Percentiles rank a stretch among this genome's conserved stretches.
Evolutionary conservation across 2,888 invertebrate species (phyloP).

Genomic region (Brachynemurus nebulosus): DNA sequence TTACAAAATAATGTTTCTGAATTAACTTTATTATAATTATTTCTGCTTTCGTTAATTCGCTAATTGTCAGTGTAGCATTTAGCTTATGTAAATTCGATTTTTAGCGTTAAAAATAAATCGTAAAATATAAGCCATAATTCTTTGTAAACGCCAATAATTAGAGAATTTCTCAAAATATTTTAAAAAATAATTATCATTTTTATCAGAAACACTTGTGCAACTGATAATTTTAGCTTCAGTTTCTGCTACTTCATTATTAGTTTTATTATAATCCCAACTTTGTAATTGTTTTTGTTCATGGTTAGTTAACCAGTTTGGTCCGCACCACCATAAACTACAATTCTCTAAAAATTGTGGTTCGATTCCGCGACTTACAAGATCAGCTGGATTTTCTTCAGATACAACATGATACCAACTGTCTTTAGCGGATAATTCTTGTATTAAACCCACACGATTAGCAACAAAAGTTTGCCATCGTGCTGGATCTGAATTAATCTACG

Average conservation of each 20-base stretch:
- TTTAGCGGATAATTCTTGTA: not conserved
- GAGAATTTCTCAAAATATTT: not conserved
- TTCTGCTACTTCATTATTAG: too few relatives aligned
- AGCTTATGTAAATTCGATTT: not conserved
- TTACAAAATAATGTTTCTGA: not conserved
- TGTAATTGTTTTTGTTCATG: not conserved
- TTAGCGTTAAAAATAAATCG: not conserved
- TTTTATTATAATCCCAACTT: too few relatives aligned
- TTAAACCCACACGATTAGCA: not conserved
- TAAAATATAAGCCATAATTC: not conserved
- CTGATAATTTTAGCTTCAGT: not conserved
- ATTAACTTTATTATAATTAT: not conserved
- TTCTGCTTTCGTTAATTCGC: not conserved
- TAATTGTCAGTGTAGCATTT: not conserved
- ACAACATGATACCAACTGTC: not conserved
- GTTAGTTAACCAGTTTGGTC: not conserved
- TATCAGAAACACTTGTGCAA: not conserved
- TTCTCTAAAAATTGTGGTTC: not conserved
- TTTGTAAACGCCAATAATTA: not conserved
- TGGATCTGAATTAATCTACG: not conserved
- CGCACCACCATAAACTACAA: not conserved
- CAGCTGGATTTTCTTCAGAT: not conserved
- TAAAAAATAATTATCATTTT: not conserved
- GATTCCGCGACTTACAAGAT: not conserved
- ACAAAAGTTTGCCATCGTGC: not conserved